Evolutionary conservation across 1,140 invertebrate genomes (phyloP), one percentile per base, ranked within the genome.

Genomic region (Contarinia nasturtii): DNA sequence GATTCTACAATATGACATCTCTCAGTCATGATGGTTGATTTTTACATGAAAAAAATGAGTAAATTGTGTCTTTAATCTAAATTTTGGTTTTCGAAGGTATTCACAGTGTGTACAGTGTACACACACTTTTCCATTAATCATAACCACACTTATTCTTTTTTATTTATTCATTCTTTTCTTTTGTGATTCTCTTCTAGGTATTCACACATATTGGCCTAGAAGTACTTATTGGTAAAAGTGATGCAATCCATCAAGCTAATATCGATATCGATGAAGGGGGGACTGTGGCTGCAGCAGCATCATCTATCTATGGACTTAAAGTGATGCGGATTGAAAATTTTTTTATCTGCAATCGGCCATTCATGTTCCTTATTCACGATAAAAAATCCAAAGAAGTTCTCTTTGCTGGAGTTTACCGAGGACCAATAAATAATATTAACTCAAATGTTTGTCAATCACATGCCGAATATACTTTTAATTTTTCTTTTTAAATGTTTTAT

Each of bases 281-380:
- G 48, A 72, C 70, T 27, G 72, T 77, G 14, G 85, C 85, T 0
- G 76, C 83, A 0, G 82, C 82, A 0, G 82, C 82, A 0, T 83
- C 83, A 0, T 76, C 82, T 1, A 64, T 87, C 19, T 82, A 86
- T 52, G 79, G 76, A 11, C 82, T 84, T 69, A 69, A 84, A 1
- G 87, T 83, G 0, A 84, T 83, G n/a, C 69, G 85, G 46, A 86
- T 85, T 0, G 65, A 73, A 1, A 81, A 86, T 1, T 59, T 73
- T 22, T 92, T 93, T 61, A 73, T 75, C 10, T 84, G 82, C 53
- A 83, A 90, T 64, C 85, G 87, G 71, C 86, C 87, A 0, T 91
- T 91, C 60, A 67, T 88, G 1, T 89, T 86, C 57, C 60, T 89
- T 19, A 76, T 90, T 40, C 86, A 80, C 51, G 81, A 89, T 56